Evolutionary conservation across 2,113 vertebrate genomes (phyloP), one percentile per base, ranked within the genome.

Genomic region (Ivindomyrus marchei): DNA sequence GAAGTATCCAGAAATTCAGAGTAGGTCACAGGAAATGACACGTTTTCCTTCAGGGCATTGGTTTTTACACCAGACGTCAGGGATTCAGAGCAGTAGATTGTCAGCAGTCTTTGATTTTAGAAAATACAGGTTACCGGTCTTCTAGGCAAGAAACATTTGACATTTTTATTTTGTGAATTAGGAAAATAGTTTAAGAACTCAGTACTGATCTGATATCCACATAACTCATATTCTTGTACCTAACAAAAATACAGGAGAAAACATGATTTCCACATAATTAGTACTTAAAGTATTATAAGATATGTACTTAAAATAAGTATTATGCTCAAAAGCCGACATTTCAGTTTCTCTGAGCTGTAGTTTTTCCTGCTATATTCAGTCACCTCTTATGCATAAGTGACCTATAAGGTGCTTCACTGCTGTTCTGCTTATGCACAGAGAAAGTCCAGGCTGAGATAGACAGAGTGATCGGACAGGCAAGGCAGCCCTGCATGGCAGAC

Each of bases 1-100:
- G 93, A 96, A 95, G 91, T 96, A 98, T 90, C 97, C 97, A 0
- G 92, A 94, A 0, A 96, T 98, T 90, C 98, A 99, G 92, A 93
- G 98, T 99, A 66, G n/a, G n/a, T 3, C 62, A 66, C 62, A 66
- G 62, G n/a, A 66, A 66, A 66, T 66, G 62, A 21, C n/a, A 27
- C 9, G 9, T 66, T 66, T 66, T 31, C 11, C 5, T 66, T 21
- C 58, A 66, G n/a, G 7, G 6, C 19, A 66, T 10, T 19, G 4
- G 52, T 5, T 53, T 53, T 19, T 19, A 53, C 21, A 66, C 7
- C 24, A 24, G 21, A 66, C 1, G 0, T 7, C 19, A 21, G 58
- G 2, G 21, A 66, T 66, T n/a, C 58, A 66, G n/a, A 66, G 58
- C 24, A 24, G 5, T 0, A 2, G 62, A 66, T 66, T 36, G 11